A percentile compares a stretch with the other conserved stretches of the same genome.
These are phyloP conservation scores for Aeoliscus strigatus DNA, from an alignment of 2,797 vertebrate genomes.

Conservation along the genomic window DNA sequence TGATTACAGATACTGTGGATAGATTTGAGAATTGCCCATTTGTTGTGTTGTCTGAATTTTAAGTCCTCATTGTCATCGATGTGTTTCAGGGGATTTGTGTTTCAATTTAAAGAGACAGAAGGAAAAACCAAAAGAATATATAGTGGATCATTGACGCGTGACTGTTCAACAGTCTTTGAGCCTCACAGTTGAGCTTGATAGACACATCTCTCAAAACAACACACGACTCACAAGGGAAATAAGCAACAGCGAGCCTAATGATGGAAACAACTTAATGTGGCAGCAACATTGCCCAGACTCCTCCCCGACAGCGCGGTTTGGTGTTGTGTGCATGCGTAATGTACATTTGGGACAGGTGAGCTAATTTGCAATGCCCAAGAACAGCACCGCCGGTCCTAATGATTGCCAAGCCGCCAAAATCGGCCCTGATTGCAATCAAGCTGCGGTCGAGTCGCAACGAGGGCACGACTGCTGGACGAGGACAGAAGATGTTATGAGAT, in stretches of 20 bases:
- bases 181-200: slow-evolving; percentile 60
- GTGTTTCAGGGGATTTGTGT: slow-evolving; percentile 62
- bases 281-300: slow-evolving; percentile 58
- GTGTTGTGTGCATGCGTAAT: slow-evolving; percentile 51
- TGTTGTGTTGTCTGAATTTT: slow-evolving; percentile 58
- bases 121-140: slow-evolving; percentile 34
- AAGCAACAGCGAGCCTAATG: slow-evolving; percentile 69
- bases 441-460: slow-evolving; percentile 34
- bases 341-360: slow-evolving; percentile 65
- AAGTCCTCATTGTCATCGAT: slow-evolving; percentile 60
- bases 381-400: slow-evolving; percentile 53
- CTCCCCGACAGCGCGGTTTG: slow-evolving; percentile 60
- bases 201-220: slow-evolving; percentile 67
- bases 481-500: no score
- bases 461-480: slow-evolving; percentile 11
- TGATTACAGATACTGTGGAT: slow-evolving; percentile 49
- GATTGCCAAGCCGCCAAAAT: slow-evolving; percentile 51
- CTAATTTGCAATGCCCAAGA: slow-evolving; percentile 55
- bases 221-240: slow-evolving; percentile 72
- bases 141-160: slow-evolving; percentile 53
- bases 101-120: slow-evolving; percentile 57
- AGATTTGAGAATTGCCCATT: slow-evolving; percentile 63
- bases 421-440: slow-evolving; percentile 42
- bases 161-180: slow-evolving; percentile 55
- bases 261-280: slow-evolving; percentile 72